Conservation (phyloP, 2,888 invertebrate genomes). For the Boloria selene region DNA sequence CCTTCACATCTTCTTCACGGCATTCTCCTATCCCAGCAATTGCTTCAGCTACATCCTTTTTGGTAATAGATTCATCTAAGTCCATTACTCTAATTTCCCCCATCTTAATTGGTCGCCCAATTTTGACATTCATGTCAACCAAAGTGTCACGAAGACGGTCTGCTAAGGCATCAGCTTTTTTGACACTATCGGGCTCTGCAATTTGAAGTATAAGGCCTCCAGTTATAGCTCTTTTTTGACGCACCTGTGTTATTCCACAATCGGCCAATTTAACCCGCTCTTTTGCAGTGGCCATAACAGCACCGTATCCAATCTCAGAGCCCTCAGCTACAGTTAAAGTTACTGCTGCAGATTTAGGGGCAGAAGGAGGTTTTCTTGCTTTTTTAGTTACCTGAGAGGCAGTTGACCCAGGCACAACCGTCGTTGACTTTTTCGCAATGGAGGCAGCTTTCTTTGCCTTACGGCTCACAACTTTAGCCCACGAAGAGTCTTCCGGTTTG, state of each 20-base stretch:
- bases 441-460: neutral
- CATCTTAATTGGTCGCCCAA: constrained; percentile 24
- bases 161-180: constrained; percentile 19
- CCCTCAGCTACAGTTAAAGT: constrained; percentile 1
- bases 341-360: neutral
- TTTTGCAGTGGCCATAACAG: neutral
- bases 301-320: neutral
- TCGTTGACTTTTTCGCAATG: neutral
- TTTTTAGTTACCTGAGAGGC: neutral
- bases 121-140: constrained; percentile 8
- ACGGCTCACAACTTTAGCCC: neutral
- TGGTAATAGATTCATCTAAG: constrained; percentile 27
- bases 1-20: constrained; percentile 12
- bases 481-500: neutral
- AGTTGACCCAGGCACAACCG: too few species aligned
- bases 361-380: neutral
- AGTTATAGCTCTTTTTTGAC: constrained; percentile 16
- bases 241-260: neutral
- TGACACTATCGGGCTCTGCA: constrained; percentile 3
- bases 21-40: constrained; percentile 26
- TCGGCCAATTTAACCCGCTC: neutral
- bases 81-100: constrained; percentile 24
- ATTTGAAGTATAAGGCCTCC: constrained; percentile 22
- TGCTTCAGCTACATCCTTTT: constrained; percentile 22
- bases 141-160: constrained; percentile 11